Evolutionary conservation across 53 echinoderm and acorn worm genomes (phyloP).

Genomic region (Apostichopus leukothele): DNA sequence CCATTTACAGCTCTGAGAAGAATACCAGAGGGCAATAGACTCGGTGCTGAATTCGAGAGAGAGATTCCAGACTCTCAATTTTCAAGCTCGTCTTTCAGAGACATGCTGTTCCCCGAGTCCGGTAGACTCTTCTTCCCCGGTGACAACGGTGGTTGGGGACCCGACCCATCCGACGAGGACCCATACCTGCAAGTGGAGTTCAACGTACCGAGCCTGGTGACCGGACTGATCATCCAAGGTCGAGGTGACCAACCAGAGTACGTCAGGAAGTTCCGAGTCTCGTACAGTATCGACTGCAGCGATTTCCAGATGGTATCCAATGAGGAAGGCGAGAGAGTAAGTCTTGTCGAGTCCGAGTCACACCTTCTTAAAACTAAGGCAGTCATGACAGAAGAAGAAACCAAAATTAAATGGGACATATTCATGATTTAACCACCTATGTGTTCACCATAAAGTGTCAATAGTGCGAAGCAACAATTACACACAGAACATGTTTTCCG

Average conservation of each 20-base stretch:
- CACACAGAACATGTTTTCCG: too few species aligned
- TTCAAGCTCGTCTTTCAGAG: background rate
- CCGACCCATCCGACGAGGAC: background rate
- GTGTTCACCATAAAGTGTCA: too few species aligned
- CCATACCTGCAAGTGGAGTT: background rate
- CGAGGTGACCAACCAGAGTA: conserved; percentile 1
- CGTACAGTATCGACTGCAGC: conserved; percentile 6
- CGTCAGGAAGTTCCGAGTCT: background rate
- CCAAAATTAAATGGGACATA: too few species aligned
- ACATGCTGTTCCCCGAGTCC: background rate
- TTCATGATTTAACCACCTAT: too few species aligned
- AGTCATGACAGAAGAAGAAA: too few species aligned
- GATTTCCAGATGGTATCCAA: background rate
- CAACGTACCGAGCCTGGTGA: background rate
- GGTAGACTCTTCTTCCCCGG: background rate
- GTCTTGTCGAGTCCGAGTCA: too few species aligned
- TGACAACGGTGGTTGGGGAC: conserved; percentile 4
- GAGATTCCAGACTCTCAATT: background rate
- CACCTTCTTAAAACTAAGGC: too few species aligned
- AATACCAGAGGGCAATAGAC: background rate
- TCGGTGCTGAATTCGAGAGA: background rate
- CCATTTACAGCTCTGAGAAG: background rate
- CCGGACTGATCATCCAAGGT: background rate
- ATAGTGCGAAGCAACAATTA: too few species aligned
- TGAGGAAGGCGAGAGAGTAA: background rate